Evolutionary conservation across 2,797 vertebrate genomes (phyloP).

Genomic region (Pseudocheirus occidentalis): DNA sequence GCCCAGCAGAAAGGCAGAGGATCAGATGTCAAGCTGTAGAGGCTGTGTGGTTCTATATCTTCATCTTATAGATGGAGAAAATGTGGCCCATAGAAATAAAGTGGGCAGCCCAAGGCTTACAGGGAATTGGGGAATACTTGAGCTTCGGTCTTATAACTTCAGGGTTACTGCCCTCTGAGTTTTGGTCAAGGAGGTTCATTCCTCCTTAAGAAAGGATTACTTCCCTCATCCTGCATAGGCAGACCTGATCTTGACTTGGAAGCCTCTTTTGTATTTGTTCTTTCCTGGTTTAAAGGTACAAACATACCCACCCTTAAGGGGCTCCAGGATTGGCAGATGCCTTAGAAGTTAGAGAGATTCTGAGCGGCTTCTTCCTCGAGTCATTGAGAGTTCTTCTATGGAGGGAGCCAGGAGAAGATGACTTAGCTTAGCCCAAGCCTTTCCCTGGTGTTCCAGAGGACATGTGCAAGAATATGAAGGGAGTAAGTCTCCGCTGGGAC

Average conservation of each 20-base stretch:
- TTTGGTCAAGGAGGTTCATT: not conserved
- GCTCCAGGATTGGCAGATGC: not conserved
- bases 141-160: not conserved
- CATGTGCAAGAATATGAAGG: not conserved
- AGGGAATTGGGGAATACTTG: not conserved
- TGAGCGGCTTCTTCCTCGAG: not conserved
- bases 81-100: not conserved
- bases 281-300: not conserved
- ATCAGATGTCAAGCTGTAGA: not conserved
- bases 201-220: not conserved
- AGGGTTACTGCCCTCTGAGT: not conserved
- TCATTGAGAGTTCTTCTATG: not conserved
- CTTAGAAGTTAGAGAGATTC: not conserved
- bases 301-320: not conserved
- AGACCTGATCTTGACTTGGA: not conserved
- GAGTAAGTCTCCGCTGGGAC: not conserved
- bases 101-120: not conserved
- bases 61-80: not conserved
- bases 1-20: not conserved
- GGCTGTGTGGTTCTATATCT: not conserved
- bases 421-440: not conserved
- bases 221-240: not conserved
- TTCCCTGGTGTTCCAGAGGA: not conserved
- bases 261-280: not conserved
- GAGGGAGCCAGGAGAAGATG: not conserved